Evolutionary conservation across 2,888 invertebrate species (phyloP).

Genomic region (Drosophila seclusa): DNA sequence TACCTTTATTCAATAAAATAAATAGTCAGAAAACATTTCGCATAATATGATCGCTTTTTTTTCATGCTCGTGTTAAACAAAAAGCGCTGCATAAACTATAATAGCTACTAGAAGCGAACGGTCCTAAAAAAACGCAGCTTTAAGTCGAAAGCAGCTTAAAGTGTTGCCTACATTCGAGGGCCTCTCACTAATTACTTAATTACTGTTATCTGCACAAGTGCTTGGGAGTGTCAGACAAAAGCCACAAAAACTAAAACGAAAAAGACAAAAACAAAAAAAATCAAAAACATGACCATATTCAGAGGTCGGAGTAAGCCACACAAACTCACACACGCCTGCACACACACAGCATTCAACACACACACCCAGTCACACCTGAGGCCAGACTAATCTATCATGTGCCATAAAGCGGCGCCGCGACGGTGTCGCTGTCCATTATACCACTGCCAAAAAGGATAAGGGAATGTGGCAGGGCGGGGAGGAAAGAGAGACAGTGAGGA

Average conservation of each 20-base stretch:
- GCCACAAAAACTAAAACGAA: conserved; percentile 19
- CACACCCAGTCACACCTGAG: conserved; percentile 62
- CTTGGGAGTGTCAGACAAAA: conserved; percentile 23
- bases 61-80: no score
- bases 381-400: conserved; percentile 80
- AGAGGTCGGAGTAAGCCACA: conserved; percentile 38
- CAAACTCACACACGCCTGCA: conserved; percentile 72
- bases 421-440: conserved; percentile 50
- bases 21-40: background rate
- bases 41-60: no score
- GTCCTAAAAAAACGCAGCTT: background rate
- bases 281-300: conserved; percentile 31
- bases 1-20: background rate
- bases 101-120: no score
- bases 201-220: conserved; percentile 53
- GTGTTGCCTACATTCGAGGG: conserved; percentile 52
- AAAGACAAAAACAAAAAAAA: background rate
- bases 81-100: no score
- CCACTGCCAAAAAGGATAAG: conserved; percentile 13
- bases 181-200: conserved; percentile 69
- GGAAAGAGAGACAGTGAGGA: background rate
- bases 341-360: conserved; percentile 51
- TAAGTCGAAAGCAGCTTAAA: conserved; percentile 40
- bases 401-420: conserved; percentile 71
- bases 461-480: background rate